Conservation (phyloP, 2,113 vertebrate species). For the Passer domesticus region DNA sequence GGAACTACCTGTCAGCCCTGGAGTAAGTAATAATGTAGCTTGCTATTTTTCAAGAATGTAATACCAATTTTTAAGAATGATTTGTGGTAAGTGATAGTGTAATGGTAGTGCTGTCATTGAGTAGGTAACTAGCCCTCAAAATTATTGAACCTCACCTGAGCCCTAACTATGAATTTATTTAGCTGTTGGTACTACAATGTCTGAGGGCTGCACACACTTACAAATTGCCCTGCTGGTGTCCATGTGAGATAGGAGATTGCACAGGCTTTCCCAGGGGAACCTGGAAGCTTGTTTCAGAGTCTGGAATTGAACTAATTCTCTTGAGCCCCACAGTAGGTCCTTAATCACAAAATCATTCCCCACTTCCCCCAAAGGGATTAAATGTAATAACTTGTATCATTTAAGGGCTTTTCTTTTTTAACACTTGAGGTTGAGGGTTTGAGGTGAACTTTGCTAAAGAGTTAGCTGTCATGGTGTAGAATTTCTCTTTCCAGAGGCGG, state of each 20-base stretch:
- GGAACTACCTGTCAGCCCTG: neutral
- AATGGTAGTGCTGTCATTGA: neutral
- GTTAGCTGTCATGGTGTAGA: neutral
- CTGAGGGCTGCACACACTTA: neutral
- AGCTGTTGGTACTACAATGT: neutral
- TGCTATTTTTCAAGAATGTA: neutral
- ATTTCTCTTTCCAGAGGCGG: neutral
- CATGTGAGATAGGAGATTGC: neutral
- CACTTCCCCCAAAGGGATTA: conserved; percentile 29
- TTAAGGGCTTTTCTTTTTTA: conserved; percentile 42
- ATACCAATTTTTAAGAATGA: neutral
- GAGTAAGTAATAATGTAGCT: neutral
- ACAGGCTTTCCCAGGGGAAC: neutral
- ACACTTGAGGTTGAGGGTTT: conserved; percentile 40
- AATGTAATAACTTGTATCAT: conserved; percentile 55
- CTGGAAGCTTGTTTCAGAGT: conserved; percentile 39
- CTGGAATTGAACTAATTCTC: conserved; percentile 59
- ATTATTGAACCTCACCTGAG: neutral
- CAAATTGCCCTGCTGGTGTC: neutral
- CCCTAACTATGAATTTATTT: neutral
- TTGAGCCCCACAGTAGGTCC: conserved; percentile 42
- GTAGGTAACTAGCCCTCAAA: neutral
- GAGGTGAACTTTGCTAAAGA: conserved; percentile 7
- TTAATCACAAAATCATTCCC: conserved; percentile 68
- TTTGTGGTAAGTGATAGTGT: neutral